Evolutionary conservation across 2,797 vertebrate genomes (phyloP), one percentile per base, ranked within the genome.

Genomic region (Peromyscus nudipes): DNA sequence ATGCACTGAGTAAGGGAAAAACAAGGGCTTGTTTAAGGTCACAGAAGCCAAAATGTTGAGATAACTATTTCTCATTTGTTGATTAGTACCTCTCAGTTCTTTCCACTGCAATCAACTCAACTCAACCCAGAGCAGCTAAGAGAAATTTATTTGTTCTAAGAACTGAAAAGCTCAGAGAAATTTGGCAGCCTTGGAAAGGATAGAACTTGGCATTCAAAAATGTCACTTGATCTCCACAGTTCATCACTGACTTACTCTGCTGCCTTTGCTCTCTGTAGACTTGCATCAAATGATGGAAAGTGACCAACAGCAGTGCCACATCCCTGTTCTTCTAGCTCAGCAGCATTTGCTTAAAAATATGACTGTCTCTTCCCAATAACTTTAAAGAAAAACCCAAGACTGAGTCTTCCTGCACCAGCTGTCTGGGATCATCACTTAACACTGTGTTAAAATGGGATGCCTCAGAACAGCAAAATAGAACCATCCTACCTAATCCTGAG

Each of bases 141-240:
- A 73, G 69, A 69, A 82, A 69, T 80, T 55, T n/a, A 62, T 73
- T 92, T 96, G 34, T n/a, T 94, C n/a, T 89, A 34, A n/a, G 16
- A 94, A 87, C 6, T 37, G 14, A 71, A 91, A 96, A 76, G 4
- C 19, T 79, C 83, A 71, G 25, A 89, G 29, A 65, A 82, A 89
- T 14, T 23, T 91, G n/a, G 65, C 75, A 92, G 83, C 52, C 37
- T 75, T 40, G 88, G 40, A 85, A 89, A 79, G 16, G 25, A 57
- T 5, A 57, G 34, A 97, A 80, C 29, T 67, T 52, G n/a, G 57
- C 79, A 31, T 40, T 94, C 7, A 69, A 49, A 93, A 86, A 29
- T 82, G 31, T 75, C 37, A 23, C 19, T 64, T 27, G 52, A 16
- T 89, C 19, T 75, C 40, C 31, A 17, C 3, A 85, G 13, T 60